Evolutionary conservation across 2,888 invertebrate genomes (phyloP).

Genomic region (Andrena hattorfiana): DNA sequence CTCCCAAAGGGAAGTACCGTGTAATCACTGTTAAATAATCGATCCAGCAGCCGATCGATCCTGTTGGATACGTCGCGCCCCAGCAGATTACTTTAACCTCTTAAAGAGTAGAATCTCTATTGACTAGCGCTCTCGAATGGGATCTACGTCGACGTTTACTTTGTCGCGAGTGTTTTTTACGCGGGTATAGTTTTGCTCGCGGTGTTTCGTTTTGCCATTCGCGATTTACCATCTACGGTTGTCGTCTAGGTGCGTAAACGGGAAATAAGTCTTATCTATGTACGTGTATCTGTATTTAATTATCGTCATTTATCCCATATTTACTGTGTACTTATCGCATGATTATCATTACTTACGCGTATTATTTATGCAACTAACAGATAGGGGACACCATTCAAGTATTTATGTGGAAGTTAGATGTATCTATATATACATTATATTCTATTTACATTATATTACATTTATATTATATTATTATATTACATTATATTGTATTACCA

Average conservation of each 20-base stretch:
- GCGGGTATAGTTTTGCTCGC: conserved; percentile 5
- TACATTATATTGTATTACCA: conserved; percentile 55
- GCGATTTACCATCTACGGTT: conserved; percentile 42
- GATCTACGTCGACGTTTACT: conserved; percentile 25
- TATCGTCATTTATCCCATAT: conserved; percentile 62
- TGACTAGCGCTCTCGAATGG: conserved; percentile 32
- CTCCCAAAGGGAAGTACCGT: conserved; percentile 47
- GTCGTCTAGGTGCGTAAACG: conserved; percentile 25
- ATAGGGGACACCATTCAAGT: conserved; percentile 52
- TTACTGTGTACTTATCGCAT: conserved; percentile 62
- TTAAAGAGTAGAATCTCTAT: conserved; percentile 60
- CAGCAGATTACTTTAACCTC: conserved; percentile 61
- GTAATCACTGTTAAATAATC: conserved; percentile 40
- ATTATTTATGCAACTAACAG: conserved; percentile 59
- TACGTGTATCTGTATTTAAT: conserved; percentile 63
- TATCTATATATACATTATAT: conserved; percentile 57
- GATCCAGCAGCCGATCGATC: conserved; percentile 26
- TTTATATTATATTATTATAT: conserved; percentile 31
- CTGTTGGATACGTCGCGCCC: conserved; percentile 18
- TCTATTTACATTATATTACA: conserved; percentile 42
- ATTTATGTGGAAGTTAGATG: conserved; percentile 57
- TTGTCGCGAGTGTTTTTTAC: conserved; percentile 6
- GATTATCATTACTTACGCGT: conserved; percentile 63
- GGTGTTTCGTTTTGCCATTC: conserved; percentile 16
- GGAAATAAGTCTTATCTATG: conserved; percentile 39